Conservation (phyloP, 2,888 invertebrate species). For the Ochropleura plecta region DNA sequence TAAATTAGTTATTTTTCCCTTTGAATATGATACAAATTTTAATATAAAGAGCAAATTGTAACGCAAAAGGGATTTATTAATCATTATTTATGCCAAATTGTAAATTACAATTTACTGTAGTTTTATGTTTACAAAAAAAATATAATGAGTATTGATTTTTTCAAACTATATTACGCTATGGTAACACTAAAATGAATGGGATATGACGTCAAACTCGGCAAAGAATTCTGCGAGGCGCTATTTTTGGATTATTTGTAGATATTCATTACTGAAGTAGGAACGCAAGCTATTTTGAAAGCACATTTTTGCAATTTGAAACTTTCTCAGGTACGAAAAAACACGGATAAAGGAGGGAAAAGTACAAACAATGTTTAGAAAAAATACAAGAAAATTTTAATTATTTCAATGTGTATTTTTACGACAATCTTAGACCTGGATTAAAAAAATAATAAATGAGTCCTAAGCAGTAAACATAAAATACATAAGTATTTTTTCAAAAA, state of each 20-base stretch:
- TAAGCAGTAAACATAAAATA: constrained; percentile 5
- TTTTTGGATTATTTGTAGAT: constrained; percentile 86
- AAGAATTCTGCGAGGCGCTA: constrained; percentile 82
- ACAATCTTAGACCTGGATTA: neutral
- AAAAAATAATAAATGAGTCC: neutral
- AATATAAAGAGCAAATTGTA: neutral
- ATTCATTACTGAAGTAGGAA: constrained; percentile 80
- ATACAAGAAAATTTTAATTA: too few relatives aligned
- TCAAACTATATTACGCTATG: constrained; percentile 52
- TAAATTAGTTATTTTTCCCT: constrained; percentile 41
- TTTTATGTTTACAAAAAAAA: constrained; percentile 40
- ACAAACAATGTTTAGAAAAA: neutral
- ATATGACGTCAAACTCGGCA: constrained; percentile 78
- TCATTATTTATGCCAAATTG: constrained; percentile 3
- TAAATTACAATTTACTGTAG: constrained; percentile 17
- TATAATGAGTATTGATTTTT: constrained; percentile 58
- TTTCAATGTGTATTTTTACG: neutral
- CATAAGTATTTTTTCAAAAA: constrained; percentile 10
- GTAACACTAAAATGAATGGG: constrained; percentile 77
- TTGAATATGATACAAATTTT: constrained; percentile 4
- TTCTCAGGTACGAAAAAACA: constrained; percentile 73
- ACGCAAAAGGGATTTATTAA: constrained; percentile 19
- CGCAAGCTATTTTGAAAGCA: constrained; percentile 86
- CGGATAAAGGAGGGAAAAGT: neutral
- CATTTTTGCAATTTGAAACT: constrained; percentile 89